Evolutionary conservation across 2,888 invertebrate genomes (phyloP).

Genomic region (Sericinus montela): DNA sequence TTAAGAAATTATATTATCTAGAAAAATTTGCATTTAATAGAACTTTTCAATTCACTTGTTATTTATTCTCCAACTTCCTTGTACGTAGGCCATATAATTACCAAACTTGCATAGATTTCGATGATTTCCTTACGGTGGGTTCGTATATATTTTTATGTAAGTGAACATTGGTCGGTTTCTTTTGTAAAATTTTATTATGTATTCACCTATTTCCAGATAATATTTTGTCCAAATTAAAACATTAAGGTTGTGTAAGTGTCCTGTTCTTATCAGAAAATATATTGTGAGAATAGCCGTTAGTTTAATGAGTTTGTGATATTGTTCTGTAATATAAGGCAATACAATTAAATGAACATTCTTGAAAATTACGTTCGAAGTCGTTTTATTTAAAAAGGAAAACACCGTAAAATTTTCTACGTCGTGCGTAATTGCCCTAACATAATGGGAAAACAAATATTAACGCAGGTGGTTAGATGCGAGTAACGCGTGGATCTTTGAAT

Average conservation of each 20-base stretch:
- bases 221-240: too few species aligned
- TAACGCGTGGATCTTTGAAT: slow-evolving; percentile 35
- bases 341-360: slow-evolving; percentile 43
- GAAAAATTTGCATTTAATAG: too few species aligned
- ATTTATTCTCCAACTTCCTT: too few species aligned
- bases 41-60: too few species aligned
- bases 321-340: slow-evolving; percentile 43
- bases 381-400: slow-evolving; percentile 23
- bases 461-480: slow-evolving; percentile 32
- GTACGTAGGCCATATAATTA: too few species aligned
- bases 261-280: not conserved
- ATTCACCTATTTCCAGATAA: too few species aligned
- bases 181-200: not conserved
- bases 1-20: too few species aligned
- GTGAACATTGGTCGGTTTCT: not conserved
- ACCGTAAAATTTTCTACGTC: not conserved
- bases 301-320: slow-evolving; percentile 59
- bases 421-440: slow-evolving; percentile 7
- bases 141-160: not conserved
- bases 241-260: too few species aligned
- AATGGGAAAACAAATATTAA: slow-evolving; percentile 34
- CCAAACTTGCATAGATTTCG: too few species aligned
- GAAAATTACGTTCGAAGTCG: slow-evolving; percentile 28
- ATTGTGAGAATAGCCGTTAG: slow-evolving; percentile 23
- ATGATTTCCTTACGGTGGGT: too few species aligned